Evolutionary conservation across 2,797 vertebrate genomes (phyloP), one percentile per base, ranked within the genome.

Genomic region (Halcyon smyrnensis): DNA sequence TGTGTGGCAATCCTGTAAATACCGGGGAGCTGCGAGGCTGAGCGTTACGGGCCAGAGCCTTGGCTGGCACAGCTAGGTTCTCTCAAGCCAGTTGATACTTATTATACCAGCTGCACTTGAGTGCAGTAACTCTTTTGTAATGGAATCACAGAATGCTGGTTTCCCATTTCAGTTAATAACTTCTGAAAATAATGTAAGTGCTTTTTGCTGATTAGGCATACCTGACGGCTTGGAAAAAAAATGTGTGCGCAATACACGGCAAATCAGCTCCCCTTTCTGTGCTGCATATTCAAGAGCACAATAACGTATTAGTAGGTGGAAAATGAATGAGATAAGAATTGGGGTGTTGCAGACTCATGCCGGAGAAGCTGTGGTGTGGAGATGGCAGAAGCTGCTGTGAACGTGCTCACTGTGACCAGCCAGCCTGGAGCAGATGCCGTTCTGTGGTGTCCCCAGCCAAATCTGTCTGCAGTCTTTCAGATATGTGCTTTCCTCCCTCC

Each of bases 131-230:
- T 96, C 94, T 95, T 95, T 51, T 76, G 79, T 96, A 96, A 96
- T 97, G 93, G 83, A 88, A 90, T 76, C 95, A 73, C 59, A 88
- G 65, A 79, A 73, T 65, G 76, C 62, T 90, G 54, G 73, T 89
- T 93, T 96, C 84, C 76, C 94, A 89, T 96, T 96, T 93, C 79
- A 81, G 87, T 95, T 95, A 96, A 95, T 95, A 96, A 96, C 95
- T 86, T 94, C 62, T 89, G 89, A 85, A 95, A 97, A 81, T 93
- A 93, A 95, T 96, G 92, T 65, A 91, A 81, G 90, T 91, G 79
- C 76, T 82, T 96, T 96, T 92, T 96, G 94, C 95, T 96, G 95
- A 97, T 94, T 41, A 94, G 77, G 95, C 95, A 91, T 75, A 96
- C 41, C 65, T 86, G 94, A 90, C 94, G 82, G 68, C 87, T 83